phyloP scores from a whole-genome alignment of 1,140 invertebrate species.

The Hirudo medicinalis region DNA sequence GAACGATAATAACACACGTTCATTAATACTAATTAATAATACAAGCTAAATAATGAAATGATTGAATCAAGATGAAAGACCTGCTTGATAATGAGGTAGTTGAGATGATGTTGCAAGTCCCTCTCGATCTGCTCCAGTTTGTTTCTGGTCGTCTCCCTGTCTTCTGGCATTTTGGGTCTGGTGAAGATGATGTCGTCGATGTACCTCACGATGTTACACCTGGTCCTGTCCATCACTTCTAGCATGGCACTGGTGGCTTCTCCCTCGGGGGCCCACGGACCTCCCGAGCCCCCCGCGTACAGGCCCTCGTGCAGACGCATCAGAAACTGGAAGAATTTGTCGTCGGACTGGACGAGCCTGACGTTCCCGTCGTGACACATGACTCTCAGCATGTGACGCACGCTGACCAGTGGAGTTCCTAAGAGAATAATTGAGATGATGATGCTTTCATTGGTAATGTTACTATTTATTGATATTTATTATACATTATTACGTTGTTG shows the following conservation, averaged over 20 bases:
- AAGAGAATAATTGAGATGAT: not conserved
- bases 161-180: constrained; percentile 9
- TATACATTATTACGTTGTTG: no score
- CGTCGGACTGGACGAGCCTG: constrained; percentile 17
- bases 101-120: constrained; percentile 18
- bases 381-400: constrained; percentile 20
- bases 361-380: constrained; percentile 18
- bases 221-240: constrained; percentile 21
- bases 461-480: not conserved
- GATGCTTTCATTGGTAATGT: not conserved
- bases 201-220: constrained; percentile 16
- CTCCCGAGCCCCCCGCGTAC: not conserved
- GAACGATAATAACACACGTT: no score
- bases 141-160: constrained; percentile 12
- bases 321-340: constrained; percentile 23
- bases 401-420: not conserved
- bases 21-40: no score
- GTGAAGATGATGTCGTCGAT: constrained; percentile 12
- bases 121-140: constrained; percentile 22
- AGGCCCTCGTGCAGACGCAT: constrained; percentile 21
- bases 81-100: constrained; percentile 15
- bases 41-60: no score
- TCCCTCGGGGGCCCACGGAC: constrained; percentile 5
- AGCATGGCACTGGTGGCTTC: constrained; percentile 1
- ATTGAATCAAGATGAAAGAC: not conserved